Conservation (phyloP, 2,888 invertebrate genomes). For the Amiota communis region DNA sequence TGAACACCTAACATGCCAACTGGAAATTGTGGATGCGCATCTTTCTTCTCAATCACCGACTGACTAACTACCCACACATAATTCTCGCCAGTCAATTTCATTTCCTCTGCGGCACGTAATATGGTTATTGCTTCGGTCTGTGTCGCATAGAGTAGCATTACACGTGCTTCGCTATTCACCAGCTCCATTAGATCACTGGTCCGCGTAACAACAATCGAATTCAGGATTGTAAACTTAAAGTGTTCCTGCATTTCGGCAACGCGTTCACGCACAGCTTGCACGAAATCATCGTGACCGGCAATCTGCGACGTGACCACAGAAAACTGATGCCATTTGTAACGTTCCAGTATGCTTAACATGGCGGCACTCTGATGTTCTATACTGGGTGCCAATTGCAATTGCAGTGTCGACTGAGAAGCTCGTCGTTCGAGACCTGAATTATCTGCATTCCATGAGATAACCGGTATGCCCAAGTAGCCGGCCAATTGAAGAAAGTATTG, state of each 20-base stretch:
- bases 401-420: constrained; percentile 90
- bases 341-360: constrained; percentile 93
- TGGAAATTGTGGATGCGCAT: constrained; percentile 85
- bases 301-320: constrained; percentile 94
- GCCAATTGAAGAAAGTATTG: constrained; percentile 95
- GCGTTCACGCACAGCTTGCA: constrained; percentile 92
- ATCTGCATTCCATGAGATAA: constrained; percentile 98
- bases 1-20: constrained; percentile 95
- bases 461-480: constrained; percentile 94
- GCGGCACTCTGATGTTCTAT: constrained; percentile 95
- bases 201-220: constrained; percentile 87
- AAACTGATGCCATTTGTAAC: constrained; percentile 98
- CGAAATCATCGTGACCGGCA: constrained; percentile 95
- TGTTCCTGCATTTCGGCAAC: constrained; percentile 87
- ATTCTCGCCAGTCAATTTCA: constrained; percentile 79
- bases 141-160: constrained; percentile 93
- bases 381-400: constrained; percentile 95
- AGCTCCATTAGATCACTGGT: constrained; percentile 85
- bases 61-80: constrained; percentile 98
- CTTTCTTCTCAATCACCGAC: constrained; percentile 89
- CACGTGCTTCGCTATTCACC: constrained; percentile 91
- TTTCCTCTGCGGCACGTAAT: constrained; percentile 75
- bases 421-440: constrained; percentile 89
- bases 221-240: constrained; percentile 88
- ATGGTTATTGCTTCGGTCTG: constrained; percentile 90